These are phyloP conservation scores for Eleutherodactylus coqui DNA, from an alignment of 2,797 vertebrate species.

Conservation along the genomic window DNA sequence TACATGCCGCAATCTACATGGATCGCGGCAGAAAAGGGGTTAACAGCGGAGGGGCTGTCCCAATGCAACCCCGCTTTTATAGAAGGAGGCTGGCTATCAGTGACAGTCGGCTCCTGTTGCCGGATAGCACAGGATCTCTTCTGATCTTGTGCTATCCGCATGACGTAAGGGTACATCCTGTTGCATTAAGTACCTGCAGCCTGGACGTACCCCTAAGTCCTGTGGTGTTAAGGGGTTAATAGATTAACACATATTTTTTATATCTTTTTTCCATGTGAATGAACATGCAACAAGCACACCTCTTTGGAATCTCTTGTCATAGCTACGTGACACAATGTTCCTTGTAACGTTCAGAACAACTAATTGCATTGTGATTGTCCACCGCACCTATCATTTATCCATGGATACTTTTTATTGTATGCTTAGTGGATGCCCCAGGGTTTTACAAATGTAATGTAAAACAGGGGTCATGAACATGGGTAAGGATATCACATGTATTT, in stretches of 20 bases:
- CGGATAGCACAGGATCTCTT: too few species aligned
- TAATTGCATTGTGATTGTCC: constrained; percentile 42
- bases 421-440: background rate
- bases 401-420: background rate
- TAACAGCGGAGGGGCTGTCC: too few species aligned
- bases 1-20: too few species aligned
- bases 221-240: too few species aligned
- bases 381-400: constrained; percentile 14
- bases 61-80: too few species aligned
- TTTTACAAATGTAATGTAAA: constrained; percentile 13
- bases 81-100: too few species aligned
- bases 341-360: constrained; percentile 25
- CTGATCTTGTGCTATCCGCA: too few species aligned
- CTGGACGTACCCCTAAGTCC: too few species aligned
- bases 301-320: background rate
- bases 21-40: too few species aligned
- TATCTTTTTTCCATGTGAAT: background rate
- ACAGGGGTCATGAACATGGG: background rate
- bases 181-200: too few species aligned
- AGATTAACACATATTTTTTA: background rate
- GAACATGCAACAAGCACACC: background rate
- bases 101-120: too few species aligned
- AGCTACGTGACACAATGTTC: constrained; percentile 18
- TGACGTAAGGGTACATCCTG: too few species aligned
- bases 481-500: background rate